Percentiles rank a stretch among this genome's conserved stretches.
Conservation (phyloP, 2,888 invertebrate genomes). For the Geotrupes spiniger region DNA sequence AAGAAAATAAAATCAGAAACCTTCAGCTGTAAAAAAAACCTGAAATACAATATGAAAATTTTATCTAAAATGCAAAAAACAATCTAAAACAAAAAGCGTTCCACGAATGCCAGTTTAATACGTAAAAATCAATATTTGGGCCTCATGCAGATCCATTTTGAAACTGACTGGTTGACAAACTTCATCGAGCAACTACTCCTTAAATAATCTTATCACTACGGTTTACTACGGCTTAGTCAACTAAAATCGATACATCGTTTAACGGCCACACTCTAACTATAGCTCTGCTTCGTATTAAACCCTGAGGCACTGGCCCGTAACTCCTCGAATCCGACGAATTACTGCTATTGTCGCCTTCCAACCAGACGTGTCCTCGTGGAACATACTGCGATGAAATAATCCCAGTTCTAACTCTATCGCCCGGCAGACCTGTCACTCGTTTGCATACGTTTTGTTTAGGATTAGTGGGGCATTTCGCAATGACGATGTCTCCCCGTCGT, state of each 20-base stretch:
- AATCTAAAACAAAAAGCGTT: too few relatives aligned
- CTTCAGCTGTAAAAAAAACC: too few relatives aligned
- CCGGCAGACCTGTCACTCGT: conserved; percentile 73
- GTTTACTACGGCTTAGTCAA: too few relatives aligned
- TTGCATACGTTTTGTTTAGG: conserved; percentile 83
- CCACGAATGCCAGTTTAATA: too few relatives aligned
- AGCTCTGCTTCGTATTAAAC: conserved; percentile 77
- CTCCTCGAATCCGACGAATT: conserved; percentile 85
- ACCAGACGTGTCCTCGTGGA: conserved; percentile 85
- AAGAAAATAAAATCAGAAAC: too few relatives aligned
- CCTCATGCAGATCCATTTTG: too few relatives aligned
- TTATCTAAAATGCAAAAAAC: too few relatives aligned
- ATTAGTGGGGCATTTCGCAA: conserved; percentile 77
- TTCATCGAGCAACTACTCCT: too few relatives aligned
- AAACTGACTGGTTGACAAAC: too few relatives aligned
- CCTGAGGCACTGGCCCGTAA: conserved; percentile 87
- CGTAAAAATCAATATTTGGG: too few relatives aligned
- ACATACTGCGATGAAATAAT: conserved; percentile 57
- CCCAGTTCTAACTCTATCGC: conserved; percentile 61
- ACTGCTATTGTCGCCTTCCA: conserved; percentile 83
- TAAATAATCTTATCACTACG: too few relatives aligned
- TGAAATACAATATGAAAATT: too few relatives aligned
- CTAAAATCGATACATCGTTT: conserved; percentile 28
- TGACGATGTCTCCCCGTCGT: conserved; percentile 78
- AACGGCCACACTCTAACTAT: conserved; percentile 79